phyloP scores from a whole-genome alignment of 2,888 invertebrate genomes.

The Oligia latruncula region DNA sequence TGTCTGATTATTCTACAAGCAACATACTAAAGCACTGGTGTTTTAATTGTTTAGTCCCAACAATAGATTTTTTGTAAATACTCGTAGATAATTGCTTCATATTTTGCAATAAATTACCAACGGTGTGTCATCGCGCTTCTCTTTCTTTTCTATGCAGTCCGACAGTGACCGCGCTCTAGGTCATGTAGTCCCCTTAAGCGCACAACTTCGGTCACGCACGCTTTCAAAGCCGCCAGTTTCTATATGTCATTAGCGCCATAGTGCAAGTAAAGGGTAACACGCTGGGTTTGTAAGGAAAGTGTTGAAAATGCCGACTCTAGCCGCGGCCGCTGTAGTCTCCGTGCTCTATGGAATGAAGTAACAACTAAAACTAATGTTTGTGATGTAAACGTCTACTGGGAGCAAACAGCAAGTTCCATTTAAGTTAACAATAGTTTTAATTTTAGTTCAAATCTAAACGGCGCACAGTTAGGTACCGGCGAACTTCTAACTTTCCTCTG shows the following conservation, averaged over 20 bases:
- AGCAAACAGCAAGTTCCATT: constrained; percentile 55
- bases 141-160: too few relatives aligned
- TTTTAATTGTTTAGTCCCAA: too few relatives aligned
- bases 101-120: too few relatives aligned
- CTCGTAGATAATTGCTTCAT: too few relatives aligned
- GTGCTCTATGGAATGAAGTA: constrained; percentile 31
- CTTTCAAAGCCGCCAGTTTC: background rate
- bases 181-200: too few relatives aligned
- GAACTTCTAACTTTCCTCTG: constrained; percentile 36
- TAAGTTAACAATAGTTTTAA: constrained; percentile 54
- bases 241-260: background rate
- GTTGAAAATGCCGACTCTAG: constrained; percentile 2
- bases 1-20: too few relatives aligned
- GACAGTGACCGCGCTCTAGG: too few relatives aligned
- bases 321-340: too few relatives aligned
- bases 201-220: background rate
- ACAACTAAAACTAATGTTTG: constrained; percentile 51
- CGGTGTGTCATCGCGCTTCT: too few relatives aligned
- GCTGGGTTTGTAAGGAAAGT: constrained; percentile 4
- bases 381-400: constrained; percentile 23
- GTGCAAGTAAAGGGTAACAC: background rate
- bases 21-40: too few relatives aligned
- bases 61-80: too few relatives aligned
- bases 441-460: constrained; percentile 41
- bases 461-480: background rate